Evolutionary conservation across 2,113 vertebrate genomes (phyloP).

Genomic region (Mus musculus): GRCm39 chr1:174027001-174027500

Average conservation of each 20-base stretch:
- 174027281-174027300: background rate
- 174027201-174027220: background rate
- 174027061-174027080: constrained; percentile 94
- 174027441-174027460: background rate
- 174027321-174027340: background rate
- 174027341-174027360: background rate
- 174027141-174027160: background rate
- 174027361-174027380: background rate
- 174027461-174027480: background rate
- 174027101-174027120: constrained; percentile 92
- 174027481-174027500: background rate
- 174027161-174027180: background rate
- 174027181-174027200: background rate
- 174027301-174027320: background rate
- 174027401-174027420: constrained; percentile 19
- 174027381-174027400: background rate
- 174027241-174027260: background rate
- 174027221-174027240: background rate
- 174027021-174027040: constrained; percentile 97
- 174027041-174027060: constrained; percentile 95
- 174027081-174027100: constrained; percentile 95
- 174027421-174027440: background rate
- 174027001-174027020: constrained; percentile 97
- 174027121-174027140: background rate
- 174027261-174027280: background rate